Conservation (phyloP, 64 coral and sea anemone species). For the Montipora sp. region DNA sequence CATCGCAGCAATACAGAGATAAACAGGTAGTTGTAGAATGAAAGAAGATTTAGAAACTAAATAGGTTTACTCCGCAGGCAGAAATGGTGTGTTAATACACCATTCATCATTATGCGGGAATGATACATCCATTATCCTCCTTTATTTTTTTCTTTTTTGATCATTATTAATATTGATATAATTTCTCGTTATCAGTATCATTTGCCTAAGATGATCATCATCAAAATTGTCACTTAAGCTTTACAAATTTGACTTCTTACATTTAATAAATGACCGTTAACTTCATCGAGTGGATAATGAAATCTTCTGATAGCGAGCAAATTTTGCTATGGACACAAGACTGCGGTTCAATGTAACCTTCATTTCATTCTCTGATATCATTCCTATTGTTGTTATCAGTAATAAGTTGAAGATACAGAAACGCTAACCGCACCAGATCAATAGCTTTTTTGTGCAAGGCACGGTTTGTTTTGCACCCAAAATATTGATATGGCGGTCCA, state of each 20-base stretch:
- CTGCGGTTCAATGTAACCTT: no score
- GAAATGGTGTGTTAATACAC: background rate
- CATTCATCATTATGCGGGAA: background rate
- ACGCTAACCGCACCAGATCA: background rate
- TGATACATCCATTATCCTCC: background rate
- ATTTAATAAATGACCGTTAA: no score
- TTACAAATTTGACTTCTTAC: no score
- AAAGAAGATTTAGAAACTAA: no score
- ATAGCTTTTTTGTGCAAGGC: background rate
- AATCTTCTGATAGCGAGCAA: no score
- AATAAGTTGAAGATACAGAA: background rate
- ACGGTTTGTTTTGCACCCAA: background rate
- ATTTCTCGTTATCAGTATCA: background rate
- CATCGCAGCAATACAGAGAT: no score
- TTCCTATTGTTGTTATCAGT: background rate
- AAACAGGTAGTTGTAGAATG: no score
- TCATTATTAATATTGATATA: background rate
- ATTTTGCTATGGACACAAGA: no score
- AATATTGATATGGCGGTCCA: background rate
- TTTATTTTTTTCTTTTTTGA: background rate
- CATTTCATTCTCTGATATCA: background rate
- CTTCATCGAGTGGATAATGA: no score
- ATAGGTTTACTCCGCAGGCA: no score
- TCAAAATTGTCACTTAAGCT: background rate
- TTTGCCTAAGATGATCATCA: background rate